phyloP scores from a whole-genome alignment of 2,888 invertebrate species.

The Anaspis maculata region DNA sequence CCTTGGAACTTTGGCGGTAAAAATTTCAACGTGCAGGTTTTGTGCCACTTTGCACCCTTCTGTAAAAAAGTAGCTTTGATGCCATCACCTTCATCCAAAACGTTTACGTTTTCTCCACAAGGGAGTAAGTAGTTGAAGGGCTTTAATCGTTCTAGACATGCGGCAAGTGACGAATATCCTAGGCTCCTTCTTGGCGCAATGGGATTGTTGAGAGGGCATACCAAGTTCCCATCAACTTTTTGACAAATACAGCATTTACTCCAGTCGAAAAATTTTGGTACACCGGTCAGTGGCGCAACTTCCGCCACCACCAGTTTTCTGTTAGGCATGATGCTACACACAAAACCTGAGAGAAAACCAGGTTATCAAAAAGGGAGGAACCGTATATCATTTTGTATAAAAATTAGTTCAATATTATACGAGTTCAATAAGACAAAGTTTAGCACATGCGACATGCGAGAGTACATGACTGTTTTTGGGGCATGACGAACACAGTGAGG shows the following conservation, averaged over 20 bases:
- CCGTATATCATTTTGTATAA: too few relatives aligned
- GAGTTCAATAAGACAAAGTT: too few relatives aligned
- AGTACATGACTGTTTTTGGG: too few relatives aligned
- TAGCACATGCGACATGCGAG: too few relatives aligned
- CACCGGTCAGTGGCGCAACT: too few relatives aligned
- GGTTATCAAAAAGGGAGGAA: too few relatives aligned
- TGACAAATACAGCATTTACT: not conserved
- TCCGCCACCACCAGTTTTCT: too few relatives aligned
- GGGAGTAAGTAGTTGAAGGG: not conserved
- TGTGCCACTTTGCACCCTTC: not conserved
- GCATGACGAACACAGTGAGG: too few relatives aligned
- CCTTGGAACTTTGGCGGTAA: not conserved
- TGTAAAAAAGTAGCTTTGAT: not conserved
- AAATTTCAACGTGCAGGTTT: not conserved
- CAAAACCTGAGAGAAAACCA: too few relatives aligned
- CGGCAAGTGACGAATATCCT: not conserved
- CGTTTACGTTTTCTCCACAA: not conserved
- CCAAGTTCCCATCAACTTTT: not conserved
- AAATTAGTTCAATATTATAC: too few relatives aligned
- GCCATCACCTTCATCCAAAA: conserved; percentile 2
- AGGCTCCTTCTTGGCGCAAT: not conserved
- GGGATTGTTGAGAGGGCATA: not conserved
- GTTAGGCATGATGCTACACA: too few relatives aligned
- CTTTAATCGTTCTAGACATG: not conserved
- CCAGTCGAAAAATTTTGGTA: not conserved